Conservation (phyloP, 2,113 vertebrate species). For the Uria lomvia region DNA sequence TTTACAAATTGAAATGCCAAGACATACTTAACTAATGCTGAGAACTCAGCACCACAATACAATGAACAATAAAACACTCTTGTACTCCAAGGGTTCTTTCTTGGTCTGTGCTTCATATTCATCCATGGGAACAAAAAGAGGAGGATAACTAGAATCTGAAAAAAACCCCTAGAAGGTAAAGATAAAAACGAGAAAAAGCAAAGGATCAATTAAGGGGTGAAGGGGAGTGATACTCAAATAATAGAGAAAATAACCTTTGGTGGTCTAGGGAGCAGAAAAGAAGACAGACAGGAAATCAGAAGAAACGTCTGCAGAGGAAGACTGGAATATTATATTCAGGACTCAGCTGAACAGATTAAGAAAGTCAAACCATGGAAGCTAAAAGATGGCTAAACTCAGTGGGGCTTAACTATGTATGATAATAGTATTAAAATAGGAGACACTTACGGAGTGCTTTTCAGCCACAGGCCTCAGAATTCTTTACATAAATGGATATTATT, state of each 20-base stretch:
- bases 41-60: not conserved
- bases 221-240: not conserved
- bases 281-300: not conserved
- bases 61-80: not conserved
- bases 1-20: constrained; percentile 23
- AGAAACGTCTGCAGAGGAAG: not conserved
- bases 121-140: not conserved
- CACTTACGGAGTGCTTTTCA: not conserved
- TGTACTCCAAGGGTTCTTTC: not conserved
- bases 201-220: not conserved
- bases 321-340: not conserved
- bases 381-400: not conserved
- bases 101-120: not conserved
- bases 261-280: not conserved
- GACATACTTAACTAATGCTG: not conserved
- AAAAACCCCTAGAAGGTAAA: not conserved
- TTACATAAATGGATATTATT: not conserved
- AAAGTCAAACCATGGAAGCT: not conserved
- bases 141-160: not conserved
- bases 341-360: not conserved
- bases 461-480: not conserved
- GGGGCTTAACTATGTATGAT: not conserved
- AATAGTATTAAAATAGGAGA: not conserved
- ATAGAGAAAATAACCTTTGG: not conserved
- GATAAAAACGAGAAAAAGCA: not conserved